Evolutionary conservation across 1,140 invertebrate genomes (phyloP), one percentile per base, ranked within the genome.

Genomic region (Drosophila fuyamai): DNA sequence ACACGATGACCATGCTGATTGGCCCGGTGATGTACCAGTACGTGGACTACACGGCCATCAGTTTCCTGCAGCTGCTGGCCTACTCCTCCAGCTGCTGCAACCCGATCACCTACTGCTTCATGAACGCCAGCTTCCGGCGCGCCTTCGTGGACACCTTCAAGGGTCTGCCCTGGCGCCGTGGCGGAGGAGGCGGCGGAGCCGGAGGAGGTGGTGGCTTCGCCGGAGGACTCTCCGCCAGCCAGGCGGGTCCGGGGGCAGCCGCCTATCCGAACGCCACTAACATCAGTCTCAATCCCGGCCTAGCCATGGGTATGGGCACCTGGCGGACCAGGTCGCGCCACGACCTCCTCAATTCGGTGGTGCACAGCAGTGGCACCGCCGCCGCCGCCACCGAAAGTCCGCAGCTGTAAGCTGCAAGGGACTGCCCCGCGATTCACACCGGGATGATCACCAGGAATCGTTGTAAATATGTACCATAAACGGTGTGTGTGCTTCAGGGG

Each of bases 41-140:
- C 61, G 93, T 97, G n/a, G 96, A 96, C 1, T 94, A 95, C n/a
- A 95, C 95, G 13, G 96, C 95, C 10, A 95, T 98, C 12, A 95
- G 96, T 0, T 93, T 96, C 1, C 94, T 98, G 1, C 97, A 98
- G 57, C 93, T 98, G 3, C 92, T 98, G 51, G 96, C 97, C 1
- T 98, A 98, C 89, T 94, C 96, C 36, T 97, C 96, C 2, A 96
- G 96, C 0, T 98, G 97, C 86, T 97, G 97, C 89, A 98, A 98
- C 92, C 97, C 97, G 0, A 97, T 98, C 81, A 98, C 97, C 0
- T 98, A 98, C 90, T 98, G 97, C 92, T 98, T 98, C 94, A 97
- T 98, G 97, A 98, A 98, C 92, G 98, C 93, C 93, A 97, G 43
- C 95, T 96, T 75, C 95, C 96, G 1, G 14, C 95, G 96, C 57